Evolutionary conservation across 2,888 invertebrate genomes (phyloP).

Genomic region (Tromatobia lineatoria): DNA sequence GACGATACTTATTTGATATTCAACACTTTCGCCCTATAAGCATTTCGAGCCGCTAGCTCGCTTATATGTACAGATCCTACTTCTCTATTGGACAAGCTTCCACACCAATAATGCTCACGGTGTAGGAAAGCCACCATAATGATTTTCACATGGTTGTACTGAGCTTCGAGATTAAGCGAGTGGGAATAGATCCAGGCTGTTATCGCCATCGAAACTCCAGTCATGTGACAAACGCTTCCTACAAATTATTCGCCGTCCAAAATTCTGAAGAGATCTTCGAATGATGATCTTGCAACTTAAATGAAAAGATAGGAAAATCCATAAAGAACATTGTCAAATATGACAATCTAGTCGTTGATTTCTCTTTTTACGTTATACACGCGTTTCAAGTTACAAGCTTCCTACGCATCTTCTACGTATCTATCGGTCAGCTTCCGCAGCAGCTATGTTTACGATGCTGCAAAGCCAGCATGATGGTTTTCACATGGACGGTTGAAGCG

Average conservation of each 20-base stretch:
- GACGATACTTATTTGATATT: too few relatives aligned
- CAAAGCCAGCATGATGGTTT: conserved; percentile 53
- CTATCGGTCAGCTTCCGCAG: conserved; percentile 39
- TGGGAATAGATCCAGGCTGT: background rate
- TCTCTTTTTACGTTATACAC: too few relatives aligned
- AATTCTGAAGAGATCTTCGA: background rate
- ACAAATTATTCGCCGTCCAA: background rate
- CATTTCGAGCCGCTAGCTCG: background rate
- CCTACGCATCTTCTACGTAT: conserved; percentile 40
- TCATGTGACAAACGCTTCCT: background rate
- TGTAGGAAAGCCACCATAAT: conserved; percentile 53
- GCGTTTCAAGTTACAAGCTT: background rate
- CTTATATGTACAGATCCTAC: conserved; percentile 43
- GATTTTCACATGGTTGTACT: conserved; percentile 15
- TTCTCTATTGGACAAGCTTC: conserved; percentile 37
- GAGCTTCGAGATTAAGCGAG: conserved; percentile 18
- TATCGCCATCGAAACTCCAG: conserved; percentile 4
- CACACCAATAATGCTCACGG: conserved; percentile 45
- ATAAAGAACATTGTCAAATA: too few relatives aligned
- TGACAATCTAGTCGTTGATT: too few relatives aligned
- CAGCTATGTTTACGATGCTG: conserved; percentile 53
- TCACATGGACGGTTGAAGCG: background rate
- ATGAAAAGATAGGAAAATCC: too few relatives aligned
- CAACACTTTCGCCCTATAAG: too few relatives aligned
- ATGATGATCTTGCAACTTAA: too few relatives aligned